A percentile compares a stretch with the other conserved stretches of the same genome.
Conservation (phyloP, 2,113 vertebrate species). For the Capreolus pygargus region DNA sequence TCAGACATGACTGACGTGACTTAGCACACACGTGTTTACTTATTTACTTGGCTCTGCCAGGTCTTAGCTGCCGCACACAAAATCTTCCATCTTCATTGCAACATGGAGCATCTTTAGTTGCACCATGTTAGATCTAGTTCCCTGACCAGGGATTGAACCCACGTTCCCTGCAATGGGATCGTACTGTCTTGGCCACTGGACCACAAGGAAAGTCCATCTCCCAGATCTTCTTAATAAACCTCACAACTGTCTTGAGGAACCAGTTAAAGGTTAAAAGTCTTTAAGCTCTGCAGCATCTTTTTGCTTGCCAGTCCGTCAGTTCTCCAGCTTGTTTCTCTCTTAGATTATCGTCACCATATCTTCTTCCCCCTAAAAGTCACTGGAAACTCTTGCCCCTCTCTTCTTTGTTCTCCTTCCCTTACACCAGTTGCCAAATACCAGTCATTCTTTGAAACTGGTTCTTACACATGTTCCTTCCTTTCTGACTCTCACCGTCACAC, state of each 20-base stretch:
- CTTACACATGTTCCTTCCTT: neutral
- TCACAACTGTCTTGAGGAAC: neutral
- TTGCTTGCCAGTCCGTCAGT: neutral
- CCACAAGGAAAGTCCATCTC: neutral
- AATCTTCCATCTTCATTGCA: neutral
- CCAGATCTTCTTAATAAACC: neutral
- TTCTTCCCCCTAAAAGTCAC: neutral
- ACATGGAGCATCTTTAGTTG: neutral
- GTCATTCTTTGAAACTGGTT: neutral
- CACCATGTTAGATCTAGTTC: neutral
- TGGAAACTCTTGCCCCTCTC: neutral
- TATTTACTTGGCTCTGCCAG: neutral
- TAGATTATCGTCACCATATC: neutral
- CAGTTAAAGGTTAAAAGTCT: neutral
- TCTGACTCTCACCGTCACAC: neutral
- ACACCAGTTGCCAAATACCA: neutral
- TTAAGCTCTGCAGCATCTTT: neutral
- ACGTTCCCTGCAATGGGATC: neutral
- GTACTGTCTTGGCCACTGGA: neutral
- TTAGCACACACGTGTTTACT: neutral
- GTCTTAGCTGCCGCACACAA: neutral
- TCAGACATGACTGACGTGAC: neutral
- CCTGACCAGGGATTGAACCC: neutral
- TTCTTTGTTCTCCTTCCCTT: neutral
- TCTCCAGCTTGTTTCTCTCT: neutral